These are phyloP conservation scores for Drosophila nasuta DNA, from an alignment of 1,140 invertebrate species.

Conservation along the genomic window DNA sequence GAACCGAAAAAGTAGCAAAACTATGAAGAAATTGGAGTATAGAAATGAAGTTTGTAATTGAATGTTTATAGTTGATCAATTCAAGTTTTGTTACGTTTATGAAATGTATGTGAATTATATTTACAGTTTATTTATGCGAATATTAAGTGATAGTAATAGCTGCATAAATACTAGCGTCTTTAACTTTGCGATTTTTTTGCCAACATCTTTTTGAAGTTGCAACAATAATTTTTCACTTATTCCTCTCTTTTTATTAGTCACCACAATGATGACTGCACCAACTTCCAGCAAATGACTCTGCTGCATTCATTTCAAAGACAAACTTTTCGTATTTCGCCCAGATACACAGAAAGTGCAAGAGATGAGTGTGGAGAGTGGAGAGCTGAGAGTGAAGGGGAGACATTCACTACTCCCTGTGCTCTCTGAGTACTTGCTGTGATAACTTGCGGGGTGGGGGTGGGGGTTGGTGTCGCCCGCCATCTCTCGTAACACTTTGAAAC, in stretches of 20 bases:
- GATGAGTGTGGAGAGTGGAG: no score
- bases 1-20: background rate
- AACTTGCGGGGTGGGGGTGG: slow-evolving; percentile 13
- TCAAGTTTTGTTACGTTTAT: no score
- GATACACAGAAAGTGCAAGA: slow-evolving; percentile 19
- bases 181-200: slow-evolving; percentile 22
- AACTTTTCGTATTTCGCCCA: slow-evolving; percentile 55
- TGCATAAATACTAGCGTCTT: slow-evolving; percentile 3
- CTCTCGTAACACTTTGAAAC: slow-evolving; percentile 23
- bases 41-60: no score
- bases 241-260: slow-evolving; percentile 49
- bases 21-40: background rate
- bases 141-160: background rate
- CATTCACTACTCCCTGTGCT: background rate
- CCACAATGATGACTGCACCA: slow-evolving; percentile 47
- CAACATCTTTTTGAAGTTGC: slow-evolving; percentile 38
- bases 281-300: slow-evolving; percentile 50
- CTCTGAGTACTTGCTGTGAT: slow-evolving; percentile 3
- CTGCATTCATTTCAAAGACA: slow-evolving; percentile 60
- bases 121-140: background rate
- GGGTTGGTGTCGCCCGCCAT: background rate
- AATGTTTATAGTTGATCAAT: no score
- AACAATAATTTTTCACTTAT: slow-evolving; percentile 46
- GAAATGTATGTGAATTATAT: background rate
- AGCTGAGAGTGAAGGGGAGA: background rate